Evolutionary conservation across 2,113 vertebrate species (phyloP), one percentile per base, ranked within the genome.

Genomic region (Alosa alosa): DNA sequence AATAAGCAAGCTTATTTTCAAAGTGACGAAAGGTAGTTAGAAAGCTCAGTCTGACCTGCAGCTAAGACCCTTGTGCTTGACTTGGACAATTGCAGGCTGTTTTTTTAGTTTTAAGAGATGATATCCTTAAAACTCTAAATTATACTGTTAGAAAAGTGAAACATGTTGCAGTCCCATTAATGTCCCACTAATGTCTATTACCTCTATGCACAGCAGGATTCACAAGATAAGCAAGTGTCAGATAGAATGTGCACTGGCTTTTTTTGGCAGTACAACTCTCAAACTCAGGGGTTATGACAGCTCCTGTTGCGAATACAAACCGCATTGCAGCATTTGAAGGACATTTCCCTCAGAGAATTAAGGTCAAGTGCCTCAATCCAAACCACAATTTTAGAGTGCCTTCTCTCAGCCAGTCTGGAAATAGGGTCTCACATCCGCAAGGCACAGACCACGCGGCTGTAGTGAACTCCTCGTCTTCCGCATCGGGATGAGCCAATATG

Each of bases 321-420:
- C 31, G 72, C 72, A 78, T 17, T 78, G 72, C 72, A 78, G 72
- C 72, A 78, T 78, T 78, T 39, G 31, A 78, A 78, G 72, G 72
- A 78, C 72, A 78, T 39, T 78, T 78, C 72, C 72, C 72, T 39
- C 72, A 15, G 72, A 78, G 72, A 78, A 78, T 78, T 78, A 78
- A 78, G 72, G 72, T 78, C 72, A 78, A 78, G 72, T 41, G 72
- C 72, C 72, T 78, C 72, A 41, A 17, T 78, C 31, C 31, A 39
- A 78, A 39, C 72, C 25, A 31, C 64, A 68, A 6, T 68, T 68
- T 68, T 31, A 68, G 64, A 68, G 64, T 68, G 64, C 64, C 39
- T 39, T 41, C 72, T 17, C 72, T 78, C 68, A 41, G 72, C 17
- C 31, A 13, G 31, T 39, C 72, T 78, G 39, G 39, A 78, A 78